phyloP scores from a whole-genome alignment of 2,888 invertebrate species.

The Drosophila nr. fundita region DNA sequence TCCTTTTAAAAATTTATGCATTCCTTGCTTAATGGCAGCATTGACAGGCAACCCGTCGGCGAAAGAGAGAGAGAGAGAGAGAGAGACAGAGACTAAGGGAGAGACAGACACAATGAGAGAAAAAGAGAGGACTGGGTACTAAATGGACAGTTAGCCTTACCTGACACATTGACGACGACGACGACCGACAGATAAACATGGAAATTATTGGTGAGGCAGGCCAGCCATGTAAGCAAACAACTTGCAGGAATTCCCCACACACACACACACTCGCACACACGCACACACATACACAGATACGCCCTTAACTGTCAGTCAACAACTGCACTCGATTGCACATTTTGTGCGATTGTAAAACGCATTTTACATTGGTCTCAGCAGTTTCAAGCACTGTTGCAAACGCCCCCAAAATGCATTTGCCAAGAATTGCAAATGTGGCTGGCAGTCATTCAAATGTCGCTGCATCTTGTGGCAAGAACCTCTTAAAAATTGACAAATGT shows the following conservation, averaged over 20 bases:
- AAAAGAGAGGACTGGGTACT: constrained; percentile 1
- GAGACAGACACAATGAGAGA: not conserved
- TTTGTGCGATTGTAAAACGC: constrained; percentile 53
- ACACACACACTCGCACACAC: constrained; percentile 7
- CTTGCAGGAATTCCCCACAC: constrained; percentile 31
- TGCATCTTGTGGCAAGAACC: constrained; percentile 10
- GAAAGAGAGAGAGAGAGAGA: constrained; percentile 1
- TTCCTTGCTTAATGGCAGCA: constrained; percentile 45
- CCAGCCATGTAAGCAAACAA: constrained; percentile 58
- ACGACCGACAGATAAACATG: constrained; percentile 61
- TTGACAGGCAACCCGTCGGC: constrained; percentile 33
- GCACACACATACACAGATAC: constrained; percentile 11
- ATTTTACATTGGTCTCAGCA: constrained; percentile 52
- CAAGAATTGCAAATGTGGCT: constrained; percentile 24
- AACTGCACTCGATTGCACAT: constrained; percentile 68
- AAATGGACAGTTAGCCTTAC: constrained; percentile 50
- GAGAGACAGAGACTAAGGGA: constrained; percentile 18
- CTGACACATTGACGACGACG: constrained; percentile 53
- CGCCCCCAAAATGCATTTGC: constrained; percentile 28
- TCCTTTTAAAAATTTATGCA: constrained; percentile 63
- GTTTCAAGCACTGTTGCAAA: constrained; percentile 43
- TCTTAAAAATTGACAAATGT: constrained; percentile 3
- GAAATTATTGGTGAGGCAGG: constrained; percentile 59
- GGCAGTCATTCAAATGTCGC: constrained; percentile 35
- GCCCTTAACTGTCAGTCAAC: constrained; percentile 61